Percentiles rank a stretch among this genome's conserved stretches.
Evolutionary conservation across 2,888 invertebrate species (phyloP).

Genomic region (Gerosis bhagava): DNA sequence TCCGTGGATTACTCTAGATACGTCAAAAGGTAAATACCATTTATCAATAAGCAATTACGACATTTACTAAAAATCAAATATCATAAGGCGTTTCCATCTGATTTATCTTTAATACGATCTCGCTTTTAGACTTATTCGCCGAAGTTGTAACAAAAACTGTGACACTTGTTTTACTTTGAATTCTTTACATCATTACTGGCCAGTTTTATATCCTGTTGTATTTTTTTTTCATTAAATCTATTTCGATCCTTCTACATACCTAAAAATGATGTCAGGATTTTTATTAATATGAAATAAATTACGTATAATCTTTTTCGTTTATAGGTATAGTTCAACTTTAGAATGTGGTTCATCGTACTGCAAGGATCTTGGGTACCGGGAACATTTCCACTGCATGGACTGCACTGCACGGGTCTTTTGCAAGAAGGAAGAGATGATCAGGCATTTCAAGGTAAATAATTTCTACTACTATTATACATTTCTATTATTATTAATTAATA

Average conservation of each 20-base stretch:
- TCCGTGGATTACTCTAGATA: constrained; percentile 94
- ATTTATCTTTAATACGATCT: constrained; percentile 17
- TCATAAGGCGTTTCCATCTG: constrained; percentile 9
- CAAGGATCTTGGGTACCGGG: constrained; percentile 94
- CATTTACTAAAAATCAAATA: constrained; percentile 18
- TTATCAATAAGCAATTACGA: constrained; percentile 14
- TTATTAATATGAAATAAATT: no score
- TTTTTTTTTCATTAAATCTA: no score
- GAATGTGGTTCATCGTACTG: constrained; percentile 94
- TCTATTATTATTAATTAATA: no score
- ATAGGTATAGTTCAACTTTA: constrained; percentile 87
- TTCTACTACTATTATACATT: no score
- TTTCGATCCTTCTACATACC: no score
- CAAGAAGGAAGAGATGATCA: constrained; percentile 99
- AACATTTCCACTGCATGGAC: constrained; percentile 96
- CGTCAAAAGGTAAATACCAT: constrained; percentile 85
- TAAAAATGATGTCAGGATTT: no score
- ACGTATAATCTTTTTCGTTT: no score
- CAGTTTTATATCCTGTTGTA: constrained; percentile 10
- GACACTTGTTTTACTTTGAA: constrained; percentile 3
- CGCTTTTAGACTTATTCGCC: constrained; percentile 5
- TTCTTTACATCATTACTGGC: constrained; percentile 2
- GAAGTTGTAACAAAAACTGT: constrained; percentile 6
- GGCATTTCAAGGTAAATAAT: constrained; percentile 93
- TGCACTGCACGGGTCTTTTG: constrained; percentile 93